These are phyloP conservation scores for Mobula hypostoma DNA, from an alignment of 2,113 vertebrate genomes.

Conservation along the genomic window DNA sequence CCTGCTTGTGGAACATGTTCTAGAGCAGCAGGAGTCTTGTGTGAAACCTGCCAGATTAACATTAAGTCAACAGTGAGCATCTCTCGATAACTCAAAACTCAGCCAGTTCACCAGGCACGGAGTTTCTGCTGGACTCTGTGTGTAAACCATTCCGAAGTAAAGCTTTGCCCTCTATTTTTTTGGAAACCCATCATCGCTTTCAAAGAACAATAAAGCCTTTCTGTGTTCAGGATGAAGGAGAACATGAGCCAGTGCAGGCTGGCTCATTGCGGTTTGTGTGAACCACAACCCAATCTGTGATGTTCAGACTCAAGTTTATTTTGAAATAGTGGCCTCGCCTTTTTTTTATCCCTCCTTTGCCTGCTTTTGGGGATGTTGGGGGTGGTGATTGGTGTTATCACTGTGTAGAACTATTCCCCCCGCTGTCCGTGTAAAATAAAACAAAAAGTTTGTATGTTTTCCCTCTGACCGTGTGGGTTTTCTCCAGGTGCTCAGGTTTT, in stretches of 20 bases:
- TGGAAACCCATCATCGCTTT: slow-evolving; percentile 1
- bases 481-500: too few species aligned
- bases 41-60: not conserved
- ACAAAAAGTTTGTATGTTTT: too few species aligned
- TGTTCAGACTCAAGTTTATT: slow-evolving; percentile 21
- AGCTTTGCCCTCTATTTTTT: not conserved
- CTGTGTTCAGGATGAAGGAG: slow-evolving; percentile 4
- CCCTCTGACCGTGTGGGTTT: too few species aligned
- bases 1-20: not conserved
- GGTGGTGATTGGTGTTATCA: not conserved
- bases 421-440: not conserved
- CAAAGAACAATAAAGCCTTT: slow-evolving; percentile 5
- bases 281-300: slow-evolving; percentile 1
- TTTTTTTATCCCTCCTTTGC: not conserved
- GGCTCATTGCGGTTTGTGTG: not conserved
- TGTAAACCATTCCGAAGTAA: not conserved
- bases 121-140: not conserved
- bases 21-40: not conserved
- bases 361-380: not conserved
- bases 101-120: not conserved
- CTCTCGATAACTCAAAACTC: not conserved
- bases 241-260: slow-evolving; percentile 3
- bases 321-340: slow-evolving; percentile 2
- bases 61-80: not conserved
- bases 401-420: not conserved